These are phyloP conservation scores for Nycteola revayana DNA, from an alignment of 2,888 invertebrate genomes.

Conservation along the genomic window DNA sequence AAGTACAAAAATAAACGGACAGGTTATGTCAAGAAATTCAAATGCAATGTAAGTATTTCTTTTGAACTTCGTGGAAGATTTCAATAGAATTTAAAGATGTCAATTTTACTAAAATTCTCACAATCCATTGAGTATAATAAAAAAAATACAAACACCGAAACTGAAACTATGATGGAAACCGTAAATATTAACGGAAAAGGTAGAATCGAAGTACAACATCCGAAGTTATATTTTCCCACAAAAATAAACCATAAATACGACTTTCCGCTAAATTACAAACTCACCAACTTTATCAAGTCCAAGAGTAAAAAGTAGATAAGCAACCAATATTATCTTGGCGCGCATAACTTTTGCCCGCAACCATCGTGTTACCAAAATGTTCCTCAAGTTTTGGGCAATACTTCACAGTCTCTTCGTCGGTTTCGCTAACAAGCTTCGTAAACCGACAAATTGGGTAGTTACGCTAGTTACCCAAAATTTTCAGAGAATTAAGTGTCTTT, in stretches of 20 bases:
- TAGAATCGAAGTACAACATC: too few relatives aligned
- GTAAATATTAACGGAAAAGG: too few relatives aligned
- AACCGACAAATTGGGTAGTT: conserved; percentile 26
- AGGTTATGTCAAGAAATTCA: too few relatives aligned
- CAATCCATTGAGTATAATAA: too few relatives aligned
- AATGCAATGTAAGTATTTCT: too few relatives aligned
- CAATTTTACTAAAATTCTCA: too few relatives aligned
- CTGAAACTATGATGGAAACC: too few relatives aligned
- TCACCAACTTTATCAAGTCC: conserved; percentile 17
- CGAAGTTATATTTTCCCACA: too few relatives aligned
- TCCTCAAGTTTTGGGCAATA: conserved; percentile 24
- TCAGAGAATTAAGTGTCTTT: conserved; percentile 10
- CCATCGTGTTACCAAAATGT: conserved; percentile 14
- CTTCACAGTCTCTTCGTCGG: conserved; percentile 19
- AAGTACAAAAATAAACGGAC: too few relatives aligned
- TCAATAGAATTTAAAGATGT: too few relatives aligned
- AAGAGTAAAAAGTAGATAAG: conserved; percentile 22
- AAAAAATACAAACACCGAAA: too few relatives aligned
- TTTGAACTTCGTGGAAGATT: too few relatives aligned
- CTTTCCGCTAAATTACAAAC: conserved; percentile 14
- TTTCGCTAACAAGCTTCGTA: conserved; percentile 21
- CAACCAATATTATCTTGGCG: conserved; percentile 27
- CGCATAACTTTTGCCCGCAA: conserved; percentile 24
- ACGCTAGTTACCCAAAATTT: conserved; percentile 31
- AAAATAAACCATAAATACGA: conserved; percentile 4